Base-by-base conservation (phyloP, 2,888 invertebrate genomes). In the Timandra comae region DNA sequence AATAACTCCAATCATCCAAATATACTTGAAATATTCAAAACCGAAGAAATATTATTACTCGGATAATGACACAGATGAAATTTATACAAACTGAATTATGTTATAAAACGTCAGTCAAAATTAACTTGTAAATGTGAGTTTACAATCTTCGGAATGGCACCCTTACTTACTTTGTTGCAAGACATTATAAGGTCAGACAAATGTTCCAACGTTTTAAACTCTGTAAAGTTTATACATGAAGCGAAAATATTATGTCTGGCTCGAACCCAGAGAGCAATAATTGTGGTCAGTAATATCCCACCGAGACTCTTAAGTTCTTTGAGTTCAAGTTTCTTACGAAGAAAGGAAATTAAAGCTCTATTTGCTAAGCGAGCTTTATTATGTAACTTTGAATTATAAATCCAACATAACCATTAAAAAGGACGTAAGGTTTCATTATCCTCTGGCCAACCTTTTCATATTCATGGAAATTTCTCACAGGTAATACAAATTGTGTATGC, bases 321-420 rank as follows among this genome's bases (percentile, higher is more conserved):
- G 24, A 22, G 11, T 11, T 2, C 10, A 24, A 24, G 10, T 24
- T 24, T 10, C 11, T 24, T 24, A 7, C 24, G 9, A 36, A 40
- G 35, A 30, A 40, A 36, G 36, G 35, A 40, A 36, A 35, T 40
- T 36, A 43, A 40, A 40, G 37, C 39, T 39, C 35, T 36, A 34
- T 39, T 39, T 37, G 32, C 33, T 34, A 12, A 19, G 27, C 30
- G 12, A 35, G 28, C 30, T 36, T 36, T 33, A 36, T 27, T 30
- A 34, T 7, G 12, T 29, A 41, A 40, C 38, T 46, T 37, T 41
- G 35, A 41, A 43, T 43, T 43, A 39, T 46, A 46, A 43, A 46
- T 41, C 35, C 43, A 31, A 24, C 29, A 41, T 35, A 30, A 39
- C 32, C 37, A 35, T 41, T 43, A 33, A 31, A 35, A 37, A 36